phyloP scores from a whole-genome alignment of 2,888 invertebrate species.

The Lordiphosa andalusiaca region DNA sequence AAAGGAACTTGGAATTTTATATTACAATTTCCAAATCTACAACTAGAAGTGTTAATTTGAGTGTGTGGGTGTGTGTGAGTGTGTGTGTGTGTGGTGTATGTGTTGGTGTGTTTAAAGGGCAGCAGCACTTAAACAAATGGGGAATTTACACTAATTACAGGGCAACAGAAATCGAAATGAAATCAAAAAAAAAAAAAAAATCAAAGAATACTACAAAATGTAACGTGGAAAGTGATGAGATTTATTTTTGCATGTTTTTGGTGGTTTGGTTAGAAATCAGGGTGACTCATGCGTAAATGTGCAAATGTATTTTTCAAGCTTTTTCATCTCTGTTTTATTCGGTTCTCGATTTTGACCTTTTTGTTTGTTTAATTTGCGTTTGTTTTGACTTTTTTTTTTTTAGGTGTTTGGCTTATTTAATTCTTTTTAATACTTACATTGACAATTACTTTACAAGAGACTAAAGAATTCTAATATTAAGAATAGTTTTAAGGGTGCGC shows the following conservation, averaged over 20 bases:
- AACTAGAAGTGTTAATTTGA: conserved; percentile 38
- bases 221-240: conserved; percentile 27
- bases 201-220: conserved; percentile 47
- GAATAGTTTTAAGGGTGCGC: conserved; percentile 41
- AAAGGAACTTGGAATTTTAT: conserved; percentile 46
- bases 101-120: conserved; percentile 29
- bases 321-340: conserved; percentile 38
- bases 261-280: conserved; percentile 67
- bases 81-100: conserved; percentile 14
- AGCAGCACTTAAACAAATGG: conserved; percentile 59
- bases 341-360: conserved; percentile 30
- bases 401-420: conserved; percentile 29
- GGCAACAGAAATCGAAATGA: conserved; percentile 31
- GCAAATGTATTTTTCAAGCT: conserved; percentile 81
- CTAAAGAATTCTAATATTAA: conserved; percentile 44
- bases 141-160: conserved; percentile 51
- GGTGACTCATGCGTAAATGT: conserved; percentile 81
- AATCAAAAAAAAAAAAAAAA: conserved; percentile 23
- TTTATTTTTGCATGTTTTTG: conserved; percentile 24
- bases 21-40: conserved; percentile 60
- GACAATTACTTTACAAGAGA: conserved; percentile 67
- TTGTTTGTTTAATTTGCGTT: conserved; percentile 42
- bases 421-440: conserved; percentile 61
- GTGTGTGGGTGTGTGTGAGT: conserved; percentile 16
- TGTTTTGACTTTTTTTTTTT: conserved; percentile 35